These are phyloP conservation scores for Pteropus alecto DNA, from an alignment of 2,113 vertebrate genomes.

Conservation along the genomic window DNA sequence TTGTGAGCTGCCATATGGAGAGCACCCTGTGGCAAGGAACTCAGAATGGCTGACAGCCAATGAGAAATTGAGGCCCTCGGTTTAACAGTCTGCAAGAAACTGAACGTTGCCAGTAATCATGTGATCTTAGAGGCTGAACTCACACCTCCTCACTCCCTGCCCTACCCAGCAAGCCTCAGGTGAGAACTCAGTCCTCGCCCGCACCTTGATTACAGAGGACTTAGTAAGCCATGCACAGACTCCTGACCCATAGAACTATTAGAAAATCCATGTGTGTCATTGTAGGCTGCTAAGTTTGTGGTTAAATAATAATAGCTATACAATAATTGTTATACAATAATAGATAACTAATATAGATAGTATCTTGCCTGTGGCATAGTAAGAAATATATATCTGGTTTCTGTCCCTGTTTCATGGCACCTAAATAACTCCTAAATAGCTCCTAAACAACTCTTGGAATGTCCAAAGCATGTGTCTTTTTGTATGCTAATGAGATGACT, in stretches of 20 bases:
- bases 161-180: neutral
- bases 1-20: neutral
- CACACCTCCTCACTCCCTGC: neutral
- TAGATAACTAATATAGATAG: neutral
- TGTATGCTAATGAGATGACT: neutral
- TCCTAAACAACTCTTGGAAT: neutral
- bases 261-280: neutral
- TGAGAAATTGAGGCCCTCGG: neutral
- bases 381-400: neutral
- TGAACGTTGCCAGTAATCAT: neutral
- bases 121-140: neutral
- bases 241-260: neutral
- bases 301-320: neutral
- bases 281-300: neutral
- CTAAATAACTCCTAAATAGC: neutral
- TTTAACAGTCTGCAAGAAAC: neutral
- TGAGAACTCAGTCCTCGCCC: neutral
- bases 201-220: neutral
- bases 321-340: neutral
- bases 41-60: neutral
- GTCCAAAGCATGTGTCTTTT: neutral
- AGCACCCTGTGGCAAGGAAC: neutral
- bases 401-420: neutral
- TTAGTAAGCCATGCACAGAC: neutral
- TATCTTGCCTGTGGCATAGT: neutral